These are phyloP conservation scores for Zoanthus sansibaricus DNA, from an alignment of 92 coral and sea anemone species.

Conservation along the genomic window DNA sequence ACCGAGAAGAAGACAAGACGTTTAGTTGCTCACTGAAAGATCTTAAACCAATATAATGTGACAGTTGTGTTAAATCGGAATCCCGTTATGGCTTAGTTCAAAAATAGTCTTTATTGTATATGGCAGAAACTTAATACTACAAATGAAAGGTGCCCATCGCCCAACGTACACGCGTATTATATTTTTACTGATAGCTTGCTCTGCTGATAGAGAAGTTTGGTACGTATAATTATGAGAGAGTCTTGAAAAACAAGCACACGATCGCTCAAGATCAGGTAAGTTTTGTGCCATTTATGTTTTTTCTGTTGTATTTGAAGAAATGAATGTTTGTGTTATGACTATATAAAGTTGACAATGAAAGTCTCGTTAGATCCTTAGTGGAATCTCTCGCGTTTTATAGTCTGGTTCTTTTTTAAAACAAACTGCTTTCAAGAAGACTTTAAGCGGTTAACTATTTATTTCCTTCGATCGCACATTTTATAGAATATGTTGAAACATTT, in stretches of 20 bases:
- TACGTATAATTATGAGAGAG: background rate
- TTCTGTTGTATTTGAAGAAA: background rate
- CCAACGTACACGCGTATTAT: background rate
- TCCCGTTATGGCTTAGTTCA: background rate
- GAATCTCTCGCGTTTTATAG: background rate
- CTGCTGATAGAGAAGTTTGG: background rate
- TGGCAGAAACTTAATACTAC: background rate
- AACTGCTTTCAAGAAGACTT: background rate
- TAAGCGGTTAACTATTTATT: background rate
- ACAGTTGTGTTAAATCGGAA: background rate
- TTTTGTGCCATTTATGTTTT: background rate
- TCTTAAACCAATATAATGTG: background rate
- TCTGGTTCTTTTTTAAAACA: background rate
- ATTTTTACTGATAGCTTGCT: background rate
- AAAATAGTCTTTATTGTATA: background rate
- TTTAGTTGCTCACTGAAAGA: background rate
- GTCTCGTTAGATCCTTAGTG: background rate
- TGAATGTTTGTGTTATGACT: background rate
- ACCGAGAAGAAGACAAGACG: background rate
- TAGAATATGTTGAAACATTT: background rate
- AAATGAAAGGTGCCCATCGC: background rate
- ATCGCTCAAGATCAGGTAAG: slow-evolving; percentile 23
- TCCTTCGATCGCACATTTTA: background rate
- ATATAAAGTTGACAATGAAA: no score
- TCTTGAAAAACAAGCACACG: background rate